These are phyloP conservation scores for Vanacampus margaritifer DNA, from an alignment of 2,113 vertebrate species.

Conservation along the genomic window DNA sequence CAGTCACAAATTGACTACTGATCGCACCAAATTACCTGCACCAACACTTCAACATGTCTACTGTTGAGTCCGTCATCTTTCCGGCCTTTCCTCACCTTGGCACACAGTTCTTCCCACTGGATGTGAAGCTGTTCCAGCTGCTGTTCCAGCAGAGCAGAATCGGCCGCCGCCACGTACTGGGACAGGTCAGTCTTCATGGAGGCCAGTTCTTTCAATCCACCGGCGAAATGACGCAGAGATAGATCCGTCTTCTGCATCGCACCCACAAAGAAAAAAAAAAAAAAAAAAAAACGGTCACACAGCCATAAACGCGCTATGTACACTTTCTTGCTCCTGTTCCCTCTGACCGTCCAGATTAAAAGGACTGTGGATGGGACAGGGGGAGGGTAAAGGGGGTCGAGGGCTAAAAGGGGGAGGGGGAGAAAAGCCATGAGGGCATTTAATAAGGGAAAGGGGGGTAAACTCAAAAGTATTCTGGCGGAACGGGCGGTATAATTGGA, in stretches of 20 bases:
- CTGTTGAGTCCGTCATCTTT: too few species aligned
- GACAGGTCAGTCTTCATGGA: conserved; percentile 79
- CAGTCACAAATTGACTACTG: too few species aligned
- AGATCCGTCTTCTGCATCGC: conserved; percentile 85
- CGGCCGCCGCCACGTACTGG: conserved; percentile 72
- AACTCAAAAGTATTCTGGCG: conserved; percentile 29
- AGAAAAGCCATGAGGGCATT: conserved; percentile 64
- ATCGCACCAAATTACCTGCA: too few species aligned
- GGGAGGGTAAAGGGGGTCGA: conserved; percentile 46
- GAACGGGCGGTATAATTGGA: conserved; percentile 24
- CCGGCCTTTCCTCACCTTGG: conserved; percentile 63
- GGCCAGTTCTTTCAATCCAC: conserved; percentile 73
- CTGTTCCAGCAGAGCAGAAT: conserved; percentile 78
- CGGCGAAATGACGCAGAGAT: conserved; percentile 75
- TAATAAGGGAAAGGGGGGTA: conserved; percentile 62
- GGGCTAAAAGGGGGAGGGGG: conserved; percentile 53
- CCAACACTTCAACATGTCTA: too few species aligned
- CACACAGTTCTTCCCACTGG: conserved; percentile 76
- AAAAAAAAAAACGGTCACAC: conserved; percentile 24
- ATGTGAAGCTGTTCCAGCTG: conserved; percentile 80
- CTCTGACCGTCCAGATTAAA: conserved; percentile 76
- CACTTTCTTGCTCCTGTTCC: conserved; percentile 21
- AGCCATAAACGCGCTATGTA: conserved; percentile 27
- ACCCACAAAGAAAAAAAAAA: conserved; percentile 35
- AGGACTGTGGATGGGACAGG: conserved; percentile 70